Conservation (phyloP, 2,797 vertebrate species). For the Neomorphus geoffroyi region DNA sequence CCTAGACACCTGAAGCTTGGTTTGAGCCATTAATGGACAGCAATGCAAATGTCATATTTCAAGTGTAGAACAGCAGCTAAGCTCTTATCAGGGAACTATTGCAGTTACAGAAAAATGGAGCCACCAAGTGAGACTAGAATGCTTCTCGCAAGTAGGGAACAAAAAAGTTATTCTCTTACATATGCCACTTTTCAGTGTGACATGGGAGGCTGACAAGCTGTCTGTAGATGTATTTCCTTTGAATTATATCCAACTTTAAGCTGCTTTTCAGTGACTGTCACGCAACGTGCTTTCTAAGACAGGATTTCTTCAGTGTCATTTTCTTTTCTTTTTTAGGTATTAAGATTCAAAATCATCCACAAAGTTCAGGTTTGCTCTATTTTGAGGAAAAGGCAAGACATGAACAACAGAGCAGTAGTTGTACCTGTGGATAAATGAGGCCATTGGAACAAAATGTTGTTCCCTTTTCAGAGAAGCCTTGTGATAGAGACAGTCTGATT, state of each 20-base stretch:
- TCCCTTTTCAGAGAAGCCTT: not conserved
- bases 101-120: not conserved
- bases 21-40: not conserved
- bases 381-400: not conserved
- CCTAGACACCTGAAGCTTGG: not conserved
- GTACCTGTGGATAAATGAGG: not conserved
- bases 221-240: not conserved
- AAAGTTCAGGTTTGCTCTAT: not conserved
- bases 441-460: accelerated
- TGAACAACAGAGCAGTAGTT: not conserved
- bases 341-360: not conserved
- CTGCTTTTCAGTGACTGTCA: not conserved
- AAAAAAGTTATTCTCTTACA: not conserved
- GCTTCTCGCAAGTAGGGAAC: not conserved
- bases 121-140: not conserved
- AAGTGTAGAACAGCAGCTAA: not conserved
- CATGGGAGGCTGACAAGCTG: not conserved
- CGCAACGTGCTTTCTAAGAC: not conserved
- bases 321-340: not conserved
- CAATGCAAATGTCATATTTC: not conserved
- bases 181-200: not conserved
- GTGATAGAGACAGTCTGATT: not conserved
- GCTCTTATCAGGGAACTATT: not conserved
- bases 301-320: not conserved
- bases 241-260: not conserved